Evolutionary conservation across 2,797 vertebrate species (phyloP).

Genomic region (Characodon lateralis): DNA sequence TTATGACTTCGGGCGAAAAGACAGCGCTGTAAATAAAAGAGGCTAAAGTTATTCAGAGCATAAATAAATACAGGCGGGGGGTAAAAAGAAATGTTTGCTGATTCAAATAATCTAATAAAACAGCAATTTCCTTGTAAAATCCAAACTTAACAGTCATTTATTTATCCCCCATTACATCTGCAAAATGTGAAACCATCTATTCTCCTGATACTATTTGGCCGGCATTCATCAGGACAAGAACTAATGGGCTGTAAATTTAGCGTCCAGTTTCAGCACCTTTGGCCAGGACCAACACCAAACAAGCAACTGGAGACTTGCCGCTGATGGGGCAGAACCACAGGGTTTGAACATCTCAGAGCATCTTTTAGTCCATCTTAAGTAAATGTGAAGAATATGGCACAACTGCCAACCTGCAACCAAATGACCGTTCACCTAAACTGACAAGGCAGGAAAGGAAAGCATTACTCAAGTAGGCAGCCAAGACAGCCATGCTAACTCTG

Average conservation of each 20-base stretch:
- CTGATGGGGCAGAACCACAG: conserved; percentile 45
- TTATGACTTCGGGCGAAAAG: conserved; percentile 35
- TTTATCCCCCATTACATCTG: neutral
- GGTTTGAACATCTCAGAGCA: neutral
- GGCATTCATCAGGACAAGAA: neutral
- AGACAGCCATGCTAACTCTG: neutral
- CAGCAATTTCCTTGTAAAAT: conserved; percentile 47
- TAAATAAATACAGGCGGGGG: conserved; percentile 18
- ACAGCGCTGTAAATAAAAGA: conserved; percentile 9
- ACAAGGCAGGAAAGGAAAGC: too few relatives aligned
- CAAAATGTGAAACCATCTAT: conserved; percentile 11
- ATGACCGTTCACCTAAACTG: neutral
- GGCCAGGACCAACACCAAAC: conserved; percentile 36
- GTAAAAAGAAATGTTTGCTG: conserved; percentile 8
- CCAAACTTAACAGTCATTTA: conserved; percentile 11
- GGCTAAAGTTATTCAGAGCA: conserved; percentile 12
- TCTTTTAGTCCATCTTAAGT: too few relatives aligned
- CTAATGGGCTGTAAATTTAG: neutral
- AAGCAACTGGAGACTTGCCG: conserved; percentile 52
- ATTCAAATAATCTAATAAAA: conserved; percentile 45
- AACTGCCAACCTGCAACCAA: too few relatives aligned
- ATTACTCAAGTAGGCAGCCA: too few relatives aligned
- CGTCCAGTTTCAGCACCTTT: neutral
- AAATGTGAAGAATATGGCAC: too few relatives aligned
- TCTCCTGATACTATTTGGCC: conserved; percentile 1